Base-by-base conservation (phyloP, 2,888 invertebrate genomes). In the Tenthredo distinguenda region DNA sequence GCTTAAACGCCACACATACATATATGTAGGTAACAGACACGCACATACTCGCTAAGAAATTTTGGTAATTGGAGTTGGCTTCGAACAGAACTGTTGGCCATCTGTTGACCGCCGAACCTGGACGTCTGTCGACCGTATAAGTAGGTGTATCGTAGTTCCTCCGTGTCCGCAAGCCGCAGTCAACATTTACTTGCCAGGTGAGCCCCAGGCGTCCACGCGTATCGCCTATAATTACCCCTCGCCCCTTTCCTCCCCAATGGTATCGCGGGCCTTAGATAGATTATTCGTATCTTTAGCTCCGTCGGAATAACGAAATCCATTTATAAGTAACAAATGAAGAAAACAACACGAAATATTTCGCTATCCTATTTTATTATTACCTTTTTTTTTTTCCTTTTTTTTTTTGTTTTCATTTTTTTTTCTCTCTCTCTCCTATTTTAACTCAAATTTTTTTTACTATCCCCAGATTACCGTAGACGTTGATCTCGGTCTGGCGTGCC, bases 131-230 rank as follows among this genome's bases (percentile, higher is more conserved):
- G 31, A 79, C 79, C 81, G 62, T 55, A 55, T 31, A 77, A 50
- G 55, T 77, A 26, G 77, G 43, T 47, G 31, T 77, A 77, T 55
- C 77, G 50, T 77, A 77, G 77, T 47, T 81, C 81, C 81, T 81
- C 81, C 34, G 15, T 62, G 81, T 37, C 83, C 47, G 83, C 43
- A 31, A 83, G 68, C 65, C 43, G 47, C 47, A n/a, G 71, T 83
- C 83, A 68, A 68, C 43, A 83, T 83, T 83, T 47, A 55, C 68
- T 83, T 34, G 83, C 31, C 71, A 82, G 21, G 26, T 82, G n/a
- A 84, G 81, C 85, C 85, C n/a, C 50, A 34, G 85, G 85, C 85
- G 85, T 81, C 85, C 85, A 85, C 85, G 85, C 85, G 85, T 85
- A 81, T 85, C 85, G 81, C 55, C 81, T 85, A 71, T 85, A 82